A percentile compares a stretch with the other conserved stretches of the same genome.
These are phyloP conservation scores for Danaus melanippus DNA, from an alignment of 1,140 invertebrate species.

Conservation along the genomic window DNA sequence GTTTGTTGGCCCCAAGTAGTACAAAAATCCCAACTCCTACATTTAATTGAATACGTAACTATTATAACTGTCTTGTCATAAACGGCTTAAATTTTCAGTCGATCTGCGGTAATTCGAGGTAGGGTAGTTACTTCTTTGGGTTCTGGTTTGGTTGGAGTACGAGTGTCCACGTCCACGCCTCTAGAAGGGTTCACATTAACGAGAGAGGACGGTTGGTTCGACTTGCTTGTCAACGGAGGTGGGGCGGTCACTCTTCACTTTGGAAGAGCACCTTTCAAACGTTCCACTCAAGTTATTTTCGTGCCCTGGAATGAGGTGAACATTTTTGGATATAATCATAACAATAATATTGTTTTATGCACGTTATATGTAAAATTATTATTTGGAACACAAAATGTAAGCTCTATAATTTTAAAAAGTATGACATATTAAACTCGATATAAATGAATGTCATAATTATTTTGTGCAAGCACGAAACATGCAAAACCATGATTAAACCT, in stretches of 20 bases:
- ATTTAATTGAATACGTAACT: no score
- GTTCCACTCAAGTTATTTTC: constrained; percentile 91
- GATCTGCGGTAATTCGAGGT: constrained; percentile 95
- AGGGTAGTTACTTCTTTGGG: constrained; percentile 92
- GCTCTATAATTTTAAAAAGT: constrained; percentile 1
- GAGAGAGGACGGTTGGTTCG: constrained; percentile 93
- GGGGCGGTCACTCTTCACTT: constrained; percentile 96
- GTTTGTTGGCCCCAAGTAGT: no score
- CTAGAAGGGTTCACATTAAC: constrained; percentile 96
- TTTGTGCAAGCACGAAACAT: constrained; percentile 35
- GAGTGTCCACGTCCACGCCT: constrained; percentile 91
- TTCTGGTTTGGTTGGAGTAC: constrained; percentile 93
- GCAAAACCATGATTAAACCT: constrained; percentile 40
- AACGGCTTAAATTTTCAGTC: constrained; percentile 74
- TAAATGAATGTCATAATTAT: constrained; percentile 24
- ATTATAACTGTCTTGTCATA: no score
- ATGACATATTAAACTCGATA: constrained; percentile 17
- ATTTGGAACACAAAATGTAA: constrained; percentile 3
- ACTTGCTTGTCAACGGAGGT: constrained; percentile 96
- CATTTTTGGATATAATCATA: constrained; percentile 1
- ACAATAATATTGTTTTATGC: neutral
- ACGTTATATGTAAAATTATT: neutral
- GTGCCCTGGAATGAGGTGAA: constrained; percentile 97
- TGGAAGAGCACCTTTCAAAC: constrained; percentile 91
- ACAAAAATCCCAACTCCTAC: no score